Evolutionary conservation across 2,797 vertebrate species (phyloP), one percentile per base, ranked within the genome.

Genomic region (Acropternis orthonyx): DNA sequence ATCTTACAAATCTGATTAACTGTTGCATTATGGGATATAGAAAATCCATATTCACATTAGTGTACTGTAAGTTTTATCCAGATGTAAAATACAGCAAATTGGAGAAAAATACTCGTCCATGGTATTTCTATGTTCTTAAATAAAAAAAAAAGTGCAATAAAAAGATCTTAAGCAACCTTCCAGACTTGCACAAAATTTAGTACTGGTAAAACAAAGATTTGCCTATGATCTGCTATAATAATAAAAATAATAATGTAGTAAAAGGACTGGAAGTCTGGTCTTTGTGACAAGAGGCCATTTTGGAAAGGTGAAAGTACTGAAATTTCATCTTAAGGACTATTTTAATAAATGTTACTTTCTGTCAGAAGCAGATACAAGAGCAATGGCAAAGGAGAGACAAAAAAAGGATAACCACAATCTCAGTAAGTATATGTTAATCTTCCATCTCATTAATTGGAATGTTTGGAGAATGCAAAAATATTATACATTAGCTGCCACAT

Each of bases 321-420:
- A 92, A 88, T 36, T 71, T 21, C 37, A 87, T 90, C 44, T 44
- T 90, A 85, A 97, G 44, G 55, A 52, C 39, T 68, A 30, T 91
- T 96, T 96, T 84, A 94, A 96, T 96, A 92, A 78, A 82, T 96
- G 56, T 97, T 95, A n/a, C 86, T 97, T 98, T 97, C 95, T 93
- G 88, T 97, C 98, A 99, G 99, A 99, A 97, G 98, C 98, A 41
- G 99, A 99, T 98, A 99, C 98, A 69, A 98, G 98, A 97, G 98
- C 98, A 94, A 98, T 99, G 97, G 98, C 98, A 96, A 99, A 99
- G 98, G 99, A 99, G 95, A 98, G 99, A 88, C 99, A 99, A 98
- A 99, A 99, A 97, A 99, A 99, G 97, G 99, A 99, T 98, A 99
- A 99, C 97, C 99, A 99, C 95, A 99, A 99, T 93, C 98, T 99